Percentiles rank a stretch among this genome's conserved stretches.
phyloP scores from a whole-genome alignment of 1,140 invertebrate species.

The Pseudomyrmex gracilis region DNA sequence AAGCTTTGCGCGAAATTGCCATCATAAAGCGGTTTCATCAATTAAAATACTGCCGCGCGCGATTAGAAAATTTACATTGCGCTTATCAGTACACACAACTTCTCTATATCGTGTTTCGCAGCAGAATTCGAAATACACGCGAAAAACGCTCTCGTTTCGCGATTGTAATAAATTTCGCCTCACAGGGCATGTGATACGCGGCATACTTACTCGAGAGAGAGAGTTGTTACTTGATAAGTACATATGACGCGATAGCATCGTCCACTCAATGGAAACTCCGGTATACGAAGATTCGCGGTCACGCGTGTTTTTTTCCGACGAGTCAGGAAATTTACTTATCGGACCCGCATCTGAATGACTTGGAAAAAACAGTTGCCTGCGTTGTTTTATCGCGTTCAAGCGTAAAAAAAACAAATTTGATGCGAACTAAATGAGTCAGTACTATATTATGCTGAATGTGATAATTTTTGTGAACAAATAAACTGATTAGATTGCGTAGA shows the following conservation, averaged over 20 bases:
- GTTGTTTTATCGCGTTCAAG: background rate
- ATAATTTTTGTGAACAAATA: slow-evolving; percentile 16
- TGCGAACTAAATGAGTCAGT: background rate
- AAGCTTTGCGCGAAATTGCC: slow-evolving; percentile 43
- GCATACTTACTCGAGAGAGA: background rate
- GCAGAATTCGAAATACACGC: background rate
- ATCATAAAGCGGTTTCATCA: slow-evolving; percentile 47
- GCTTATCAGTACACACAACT: slow-evolving; percentile 47
- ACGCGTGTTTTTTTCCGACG: background rate
- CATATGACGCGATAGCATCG: background rate
- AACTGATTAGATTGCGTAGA: background rate
- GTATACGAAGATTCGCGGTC: too few relatives aligned
- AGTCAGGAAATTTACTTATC: background rate
- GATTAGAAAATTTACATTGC: slow-evolving; percentile 26
- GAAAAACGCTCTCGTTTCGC: slow-evolving; percentile 3
- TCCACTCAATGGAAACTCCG: background rate
- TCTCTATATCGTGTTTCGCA: background rate
- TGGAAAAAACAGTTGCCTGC: background rate
- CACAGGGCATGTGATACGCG: slow-evolving; percentile 25
- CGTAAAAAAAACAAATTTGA: background rate
- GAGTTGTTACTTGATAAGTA: background rate
- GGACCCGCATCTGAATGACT: background rate
- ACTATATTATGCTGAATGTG: background rate
- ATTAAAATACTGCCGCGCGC: background rate
- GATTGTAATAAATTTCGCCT: background rate